Conservation (phyloP, 1,140 invertebrate genomes). For the Anoplophora glabripennis region DNA sequence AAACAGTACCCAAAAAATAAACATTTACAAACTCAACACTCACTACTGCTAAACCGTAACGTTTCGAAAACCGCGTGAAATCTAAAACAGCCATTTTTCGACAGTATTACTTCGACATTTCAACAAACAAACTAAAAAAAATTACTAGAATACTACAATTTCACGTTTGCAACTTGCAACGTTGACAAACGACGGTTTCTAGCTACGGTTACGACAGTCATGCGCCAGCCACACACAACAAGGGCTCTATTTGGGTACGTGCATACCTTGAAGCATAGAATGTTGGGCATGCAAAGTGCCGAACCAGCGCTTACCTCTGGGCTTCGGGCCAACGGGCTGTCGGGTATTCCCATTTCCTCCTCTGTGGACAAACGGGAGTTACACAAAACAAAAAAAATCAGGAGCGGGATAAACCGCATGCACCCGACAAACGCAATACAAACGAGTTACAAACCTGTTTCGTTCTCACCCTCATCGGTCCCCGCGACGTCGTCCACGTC, state of each 20-base stretch:
- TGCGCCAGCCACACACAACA: not conserved
- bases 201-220: too few species aligned
- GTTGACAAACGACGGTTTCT: too few species aligned
- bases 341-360: conserved; percentile 29
- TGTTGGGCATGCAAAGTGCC: conserved; percentile 70
- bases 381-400: not conserved
- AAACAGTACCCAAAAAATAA: conserved; percentile 5
- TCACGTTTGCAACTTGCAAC: too few species aligned
- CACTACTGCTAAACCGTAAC: too few species aligned
- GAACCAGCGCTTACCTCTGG: conserved; percentile 67
- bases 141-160: too few species aligned
- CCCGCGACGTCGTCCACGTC: conserved; percentile 8
- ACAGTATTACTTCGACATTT: too few species aligned
- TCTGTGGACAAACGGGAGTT: conserved; percentile 16
- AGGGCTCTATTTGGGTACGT: conserved; percentile 28
- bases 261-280: conserved; percentile 75
- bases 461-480: conserved; percentile 21
- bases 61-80: too few species aligned
- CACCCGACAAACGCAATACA: not conserved
- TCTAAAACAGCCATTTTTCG: too few species aligned
- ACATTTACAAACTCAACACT: not conserved
- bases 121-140: too few species aligned
- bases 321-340: conserved; percentile 45
- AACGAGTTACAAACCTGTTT: conserved; percentile 22
- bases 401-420: not conserved